Percentiles rank a stretch among this genome's conserved stretches.
phyloP scores from a whole-genome alignment of 1,140 invertebrate genomes.

The Liolophura sinensis region DNA sequence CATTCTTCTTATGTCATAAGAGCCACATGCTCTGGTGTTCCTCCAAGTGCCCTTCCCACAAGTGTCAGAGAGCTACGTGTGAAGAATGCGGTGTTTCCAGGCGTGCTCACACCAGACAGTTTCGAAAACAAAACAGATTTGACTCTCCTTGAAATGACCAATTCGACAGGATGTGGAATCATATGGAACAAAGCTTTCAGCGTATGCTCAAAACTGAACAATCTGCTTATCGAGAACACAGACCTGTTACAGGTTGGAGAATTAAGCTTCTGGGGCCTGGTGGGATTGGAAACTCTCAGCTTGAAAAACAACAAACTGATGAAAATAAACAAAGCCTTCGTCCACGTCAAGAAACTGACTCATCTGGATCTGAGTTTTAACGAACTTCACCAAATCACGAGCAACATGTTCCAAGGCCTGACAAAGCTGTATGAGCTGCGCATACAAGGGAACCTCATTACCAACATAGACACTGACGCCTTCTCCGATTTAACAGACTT shows the following conservation, averaged over 20 bases:
- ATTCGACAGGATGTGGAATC: too few species aligned
- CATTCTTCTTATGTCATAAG: not conserved
- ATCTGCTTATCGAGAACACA: too few species aligned
- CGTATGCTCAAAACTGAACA: too few species aligned
- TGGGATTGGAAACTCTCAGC: conserved; percentile 18
- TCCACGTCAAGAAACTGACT: conserved; percentile 15
- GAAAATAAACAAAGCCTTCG: conserved; percentile 14
- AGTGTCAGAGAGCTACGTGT: conserved; percentile 13
- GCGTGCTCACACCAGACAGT: not conserved
- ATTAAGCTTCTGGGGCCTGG: conserved; percentile 26
- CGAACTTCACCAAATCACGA: conserved; percentile 16
- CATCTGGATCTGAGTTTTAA: conserved; percentile 26
- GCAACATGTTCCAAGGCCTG: conserved; percentile 30
- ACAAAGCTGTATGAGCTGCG: conserved; percentile 21
- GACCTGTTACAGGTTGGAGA: too few species aligned
- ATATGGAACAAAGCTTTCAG: too few species aligned
- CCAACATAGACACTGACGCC: conserved; percentile 8
- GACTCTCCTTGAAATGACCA: conserved; percentile 18
- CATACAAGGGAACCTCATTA: conserved; percentile 27
- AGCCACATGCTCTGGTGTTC: conserved; percentile 16
- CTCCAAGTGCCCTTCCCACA: conserved; percentile 16
- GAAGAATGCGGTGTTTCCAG: conserved; percentile 4
- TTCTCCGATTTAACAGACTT: conserved; percentile 26
- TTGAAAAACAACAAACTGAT: conserved; percentile 20
- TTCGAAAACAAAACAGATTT: conserved; percentile 23